phyloP scores from a whole-genome alignment of 2,113 vertebrate genomes.

The Salvelinus namaycush region DNA sequence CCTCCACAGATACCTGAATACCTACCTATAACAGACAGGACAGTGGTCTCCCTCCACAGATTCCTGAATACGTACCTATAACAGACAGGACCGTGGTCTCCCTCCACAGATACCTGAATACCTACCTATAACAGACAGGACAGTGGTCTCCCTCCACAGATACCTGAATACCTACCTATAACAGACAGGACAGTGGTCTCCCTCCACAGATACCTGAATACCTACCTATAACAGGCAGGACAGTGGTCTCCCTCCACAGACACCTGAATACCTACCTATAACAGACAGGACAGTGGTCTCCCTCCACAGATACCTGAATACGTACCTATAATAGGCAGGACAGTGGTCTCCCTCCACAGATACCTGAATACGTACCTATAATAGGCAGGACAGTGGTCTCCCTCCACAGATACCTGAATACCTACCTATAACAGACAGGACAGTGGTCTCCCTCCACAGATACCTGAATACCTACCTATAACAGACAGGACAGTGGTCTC shows the following conservation, averaged over 20 bases:
- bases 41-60: too few relatives aligned
- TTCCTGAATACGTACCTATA: too few relatives aligned
- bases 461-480: conserved; percentile 77
- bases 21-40: too few relatives aligned
- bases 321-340: conserved; percentile 74
- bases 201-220: too few relatives aligned
- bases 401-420: too few relatives aligned
- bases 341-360: conserved; percentile 81
- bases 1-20: too few relatives aligned
- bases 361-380: conserved; percentile 78
- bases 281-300: conserved; percentile 78
- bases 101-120: too few relatives aligned
- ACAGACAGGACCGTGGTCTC: too few relatives aligned
- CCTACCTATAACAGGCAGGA: conserved; percentile 74
- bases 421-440: conserved; percentile 74
- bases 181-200: conserved; percentile 78
- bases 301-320: too few relatives aligned
- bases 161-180: conserved; percentile 78
- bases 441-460: conserved; percentile 81
- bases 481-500: conserved; percentile 78
- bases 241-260: conserved; percentile 81
- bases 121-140: conserved; percentile 74
- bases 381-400: conserved; percentile 78
- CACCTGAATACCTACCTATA: conserved; percentile 78
- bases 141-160: conserved; percentile 81